Evolutionary conservation across 2,888 invertebrate genomes (phyloP).

Genomic region (Pterobdella sp.): DNA sequence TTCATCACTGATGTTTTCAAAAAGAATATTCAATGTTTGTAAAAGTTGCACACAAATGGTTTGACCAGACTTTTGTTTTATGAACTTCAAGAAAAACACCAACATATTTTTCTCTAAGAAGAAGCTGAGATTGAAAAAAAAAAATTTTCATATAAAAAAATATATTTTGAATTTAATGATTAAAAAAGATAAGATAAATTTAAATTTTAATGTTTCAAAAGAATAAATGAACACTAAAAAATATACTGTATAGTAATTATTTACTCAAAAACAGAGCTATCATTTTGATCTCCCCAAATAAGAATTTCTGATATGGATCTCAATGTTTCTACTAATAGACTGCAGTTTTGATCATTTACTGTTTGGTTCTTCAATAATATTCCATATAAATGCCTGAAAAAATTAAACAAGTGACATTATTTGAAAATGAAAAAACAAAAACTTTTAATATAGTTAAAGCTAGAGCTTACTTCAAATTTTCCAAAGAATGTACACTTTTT

Average conservation of each 20-base stretch:
- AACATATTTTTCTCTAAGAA: constrained; percentile 99
- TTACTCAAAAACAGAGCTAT: constrained; percentile 98
- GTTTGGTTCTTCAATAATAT: constrained; percentile 87
- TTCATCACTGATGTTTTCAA: constrained; percentile 97
- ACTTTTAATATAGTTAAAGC: background rate
- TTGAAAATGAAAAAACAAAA: background rate
- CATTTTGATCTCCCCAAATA: constrained; percentile 99
- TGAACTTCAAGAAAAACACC: constrained; percentile 89
- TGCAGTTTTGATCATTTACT: constrained; percentile 84
- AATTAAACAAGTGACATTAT: constrained; percentile 6
- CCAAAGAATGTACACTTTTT: constrained; percentile 12
- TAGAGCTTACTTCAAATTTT: constrained; percentile 1
- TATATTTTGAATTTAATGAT: background rate
- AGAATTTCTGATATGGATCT: constrained; percentile 95
- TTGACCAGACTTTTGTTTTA: constrained; percentile 93
- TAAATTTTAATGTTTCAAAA: background rate
- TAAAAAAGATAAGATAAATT: constrained; percentile 9
- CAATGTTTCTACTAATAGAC: constrained; percentile 89
- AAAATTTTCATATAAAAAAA: background rate
- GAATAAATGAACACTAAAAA: too few species aligned
- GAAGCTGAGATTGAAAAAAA: constrained; percentile 62
- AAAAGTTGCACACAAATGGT: constrained; percentile 94
- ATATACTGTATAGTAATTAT: constrained; percentile 48
- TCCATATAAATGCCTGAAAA: constrained; percentile 71
- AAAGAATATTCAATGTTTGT: constrained; percentile 94